Base-by-base conservation (phyloP, 1,140 invertebrate genomes). In the Centruroides vittatus region DNA sequence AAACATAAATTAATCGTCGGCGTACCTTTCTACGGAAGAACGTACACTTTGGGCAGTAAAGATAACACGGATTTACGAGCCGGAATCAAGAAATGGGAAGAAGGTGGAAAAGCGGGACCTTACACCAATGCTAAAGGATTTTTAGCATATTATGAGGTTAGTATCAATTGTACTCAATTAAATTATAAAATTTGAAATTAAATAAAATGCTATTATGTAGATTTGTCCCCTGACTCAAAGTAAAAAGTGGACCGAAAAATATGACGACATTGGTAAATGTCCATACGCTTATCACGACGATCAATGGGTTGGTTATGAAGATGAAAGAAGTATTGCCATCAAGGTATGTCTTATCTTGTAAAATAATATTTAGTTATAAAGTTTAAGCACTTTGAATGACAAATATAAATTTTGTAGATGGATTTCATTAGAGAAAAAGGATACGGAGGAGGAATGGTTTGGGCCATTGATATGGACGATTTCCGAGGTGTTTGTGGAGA, bases 261-360 rank as follows among this genome's bases (percentile, higher is more conserved):
- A 86, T 81, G 89, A 93, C 69, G 81, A 86, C 10, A 72, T 79
- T 53, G 89, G 89, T 58, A 84, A 83, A 74, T 85, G 85, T 61
- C 89, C 90, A 0, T 95, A 87, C 70, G 82, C 85, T 9, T 89
- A 89, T 71, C 86, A 89, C 75, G 86, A 83, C 79, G 70, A 83
- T 1, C 89, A 93, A 70, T 94, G 92, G 91, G 85, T 94, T 35
- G 90, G 91, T 11, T 95, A 92, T 70, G 93, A 96, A 72, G 83
- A 93, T 69, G 74, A 78, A 4, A 77, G 80, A 65, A 88, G 86
- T 68, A 74, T 93, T 2, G 82, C 86, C 67, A 86, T 88, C 56
- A 93, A 93, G 75, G 88, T 91, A 62, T 53, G 34, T 35, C 13
- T 9, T 57, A 47, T 47, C 13, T 58, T 47, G 23, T 11, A 58